phyloP scores from a whole-genome alignment of 2,888 invertebrate species.

The Argynnis bischoffii region DNA sequence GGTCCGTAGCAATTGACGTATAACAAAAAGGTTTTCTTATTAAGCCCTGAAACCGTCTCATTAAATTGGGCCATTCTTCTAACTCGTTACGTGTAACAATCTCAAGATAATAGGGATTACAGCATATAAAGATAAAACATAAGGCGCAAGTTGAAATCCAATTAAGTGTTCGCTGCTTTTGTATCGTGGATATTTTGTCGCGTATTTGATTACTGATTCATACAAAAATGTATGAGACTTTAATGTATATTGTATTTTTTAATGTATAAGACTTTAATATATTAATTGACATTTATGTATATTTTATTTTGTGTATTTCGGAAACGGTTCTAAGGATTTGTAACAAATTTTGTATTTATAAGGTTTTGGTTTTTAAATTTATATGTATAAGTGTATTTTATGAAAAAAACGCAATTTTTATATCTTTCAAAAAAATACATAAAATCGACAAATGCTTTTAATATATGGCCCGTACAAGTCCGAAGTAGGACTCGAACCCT shows the following conservation, averaged over 20 bases:
- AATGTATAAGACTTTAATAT: neutral
- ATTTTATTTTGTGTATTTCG: no score
- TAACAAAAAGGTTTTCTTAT: slow-evolving; percentile 18
- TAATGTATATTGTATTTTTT: neutral
- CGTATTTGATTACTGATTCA: neutral
- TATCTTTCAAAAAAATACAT: no score
- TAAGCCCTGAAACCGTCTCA: slow-evolving; percentile 13
- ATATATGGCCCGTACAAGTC: no score
- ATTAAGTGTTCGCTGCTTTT: slow-evolving; percentile 2
- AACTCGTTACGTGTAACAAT: slow-evolving; percentile 21
- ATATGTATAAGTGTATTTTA: no score
- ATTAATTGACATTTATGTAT: neutral
- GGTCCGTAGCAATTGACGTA: slow-evolving; percentile 13
- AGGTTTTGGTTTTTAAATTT: no score
- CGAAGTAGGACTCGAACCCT: no score
- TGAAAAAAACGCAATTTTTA: no score
- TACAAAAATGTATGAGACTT: neutral
- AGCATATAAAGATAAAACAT: slow-evolving; percentile 14
- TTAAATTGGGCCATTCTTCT: slow-evolving; percentile 21
- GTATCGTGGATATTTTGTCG: slow-evolving; percentile 1
- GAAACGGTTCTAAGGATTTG: no score
- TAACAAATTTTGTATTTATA: no score
- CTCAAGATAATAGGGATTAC: slow-evolving; percentile 19
- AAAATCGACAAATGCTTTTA: no score
- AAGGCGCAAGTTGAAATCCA: slow-evolving; percentile 5